These are phyloP conservation scores for Platorchestia sp. DNA, from an alignment of 1,140 invertebrate species.

Conservation along the genomic window DNA sequence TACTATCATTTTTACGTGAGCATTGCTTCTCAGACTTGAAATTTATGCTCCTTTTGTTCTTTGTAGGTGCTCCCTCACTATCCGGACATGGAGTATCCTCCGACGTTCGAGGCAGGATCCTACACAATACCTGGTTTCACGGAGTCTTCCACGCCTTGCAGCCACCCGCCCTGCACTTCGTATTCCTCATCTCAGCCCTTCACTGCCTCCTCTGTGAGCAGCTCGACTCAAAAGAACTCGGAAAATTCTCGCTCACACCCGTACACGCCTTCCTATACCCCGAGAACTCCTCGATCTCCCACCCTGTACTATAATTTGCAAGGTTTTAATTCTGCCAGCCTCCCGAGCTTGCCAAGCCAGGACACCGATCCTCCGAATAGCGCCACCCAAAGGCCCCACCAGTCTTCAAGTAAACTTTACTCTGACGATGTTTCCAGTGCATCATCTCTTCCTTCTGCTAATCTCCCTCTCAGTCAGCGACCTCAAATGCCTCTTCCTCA, in stretches of 20 bases:
- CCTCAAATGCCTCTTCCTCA: slow-evolving; percentile 38
- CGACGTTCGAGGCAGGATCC: slow-evolving; percentile 84
- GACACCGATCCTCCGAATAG: background rate
- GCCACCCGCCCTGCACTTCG: slow-evolving; percentile 23
- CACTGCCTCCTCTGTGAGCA: background rate
- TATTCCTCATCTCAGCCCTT: background rate
- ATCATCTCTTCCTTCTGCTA: background rate
- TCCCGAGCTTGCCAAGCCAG: slow-evolving; percentile 8
- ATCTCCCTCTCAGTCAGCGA: slow-evolving; percentile 9
- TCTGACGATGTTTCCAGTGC: background rate
- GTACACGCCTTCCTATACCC: slow-evolving; percentile 2
- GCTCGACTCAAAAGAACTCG: background rate
- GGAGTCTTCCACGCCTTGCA: background rate
- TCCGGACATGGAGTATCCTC: slow-evolving; percentile 84
- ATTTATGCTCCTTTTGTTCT: background rate
- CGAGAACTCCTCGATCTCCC: slow-evolving; percentile 11
- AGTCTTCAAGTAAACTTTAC: background rate
- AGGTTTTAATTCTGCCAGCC: slow-evolving; percentile 35
- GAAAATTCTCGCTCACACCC: background rate
- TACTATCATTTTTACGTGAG: no score
- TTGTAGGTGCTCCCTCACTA: slow-evolving; percentile 76
- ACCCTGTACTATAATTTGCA: slow-evolving; percentile 34
- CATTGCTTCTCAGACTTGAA: background rate
- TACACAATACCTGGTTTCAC: slow-evolving; percentile 76
- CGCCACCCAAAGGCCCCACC: background rate